These are phyloP conservation scores for Maniola hyperantus DNA, from an alignment of 2,888 invertebrate species.

Conservation along the genomic window DNA sequence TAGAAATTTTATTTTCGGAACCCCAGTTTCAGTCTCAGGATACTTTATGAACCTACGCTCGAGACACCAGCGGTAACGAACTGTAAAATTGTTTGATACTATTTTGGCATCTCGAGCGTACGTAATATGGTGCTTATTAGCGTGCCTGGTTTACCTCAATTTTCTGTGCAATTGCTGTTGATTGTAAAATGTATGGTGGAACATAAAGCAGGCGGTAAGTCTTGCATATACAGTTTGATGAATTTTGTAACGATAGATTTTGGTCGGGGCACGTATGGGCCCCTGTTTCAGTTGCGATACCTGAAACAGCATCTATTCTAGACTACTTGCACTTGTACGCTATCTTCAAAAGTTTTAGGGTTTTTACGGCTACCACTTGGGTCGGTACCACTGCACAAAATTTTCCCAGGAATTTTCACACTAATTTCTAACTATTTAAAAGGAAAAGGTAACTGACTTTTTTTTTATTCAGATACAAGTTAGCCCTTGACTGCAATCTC, in stretches of 20 bases:
- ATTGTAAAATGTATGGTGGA: conserved; percentile 43
- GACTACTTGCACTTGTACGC: background rate
- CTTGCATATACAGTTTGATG: conserved; percentile 33
- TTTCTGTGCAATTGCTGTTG: conserved; percentile 53
- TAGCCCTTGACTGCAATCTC: too few relatives aligned
- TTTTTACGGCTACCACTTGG: too few relatives aligned
- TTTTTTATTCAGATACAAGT: too few relatives aligned
- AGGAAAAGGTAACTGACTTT: too few relatives aligned
- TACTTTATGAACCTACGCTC: conserved; percentile 58
- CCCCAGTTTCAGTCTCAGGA: conserved; percentile 58
- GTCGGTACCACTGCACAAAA: too few relatives aligned
- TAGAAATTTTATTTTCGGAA: conserved; percentile 59
- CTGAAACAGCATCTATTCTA: conserved; percentile 1
- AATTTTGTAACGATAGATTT: conserved; percentile 35
- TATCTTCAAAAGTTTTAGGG: too few relatives aligned
- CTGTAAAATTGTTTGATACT: conserved; percentile 31
- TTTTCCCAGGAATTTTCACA: too few relatives aligned
- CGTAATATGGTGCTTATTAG: conserved; percentile 30
- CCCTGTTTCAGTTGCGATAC: conserved; percentile 19
- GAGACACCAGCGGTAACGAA: conserved; percentile 36
- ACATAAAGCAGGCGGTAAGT: conserved; percentile 30
- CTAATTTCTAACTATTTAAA: too few relatives aligned
- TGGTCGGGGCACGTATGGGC: conserved; percentile 24
- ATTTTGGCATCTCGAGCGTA: conserved; percentile 27
- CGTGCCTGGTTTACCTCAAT: conserved; percentile 20